Percentiles rank a stretch among this genome's conserved stretches.
Evolutionary conservation across 2,113 vertebrate species (phyloP).

Genomic region (Aphyosemion australe): DNA sequence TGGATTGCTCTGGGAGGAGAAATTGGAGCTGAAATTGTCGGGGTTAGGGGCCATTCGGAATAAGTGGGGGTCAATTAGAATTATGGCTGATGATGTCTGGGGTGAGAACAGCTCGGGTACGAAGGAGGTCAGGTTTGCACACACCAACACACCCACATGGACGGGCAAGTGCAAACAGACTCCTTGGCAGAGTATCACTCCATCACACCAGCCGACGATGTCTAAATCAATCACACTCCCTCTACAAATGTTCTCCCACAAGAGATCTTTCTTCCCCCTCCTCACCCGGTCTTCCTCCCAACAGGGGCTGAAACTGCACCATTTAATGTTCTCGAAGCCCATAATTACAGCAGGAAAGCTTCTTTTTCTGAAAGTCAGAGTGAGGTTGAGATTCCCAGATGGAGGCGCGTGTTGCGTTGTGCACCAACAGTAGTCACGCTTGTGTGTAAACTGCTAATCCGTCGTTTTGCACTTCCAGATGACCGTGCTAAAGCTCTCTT

Average conservation of each 20-base stretch:
- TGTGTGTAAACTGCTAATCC: constrained; percentile 56
- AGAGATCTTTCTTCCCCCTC: not conserved
- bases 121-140: constrained; percentile 33
- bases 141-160: constrained; percentile 10
- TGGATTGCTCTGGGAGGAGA: constrained; percentile 64
- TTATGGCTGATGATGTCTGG: constrained; percentile 64
- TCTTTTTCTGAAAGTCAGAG: constrained; percentile 35
- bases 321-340: constrained; percentile 41
- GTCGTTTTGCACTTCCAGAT: constrained; percentile 43
- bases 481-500: constrained; percentile 53
- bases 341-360: constrained; percentile 45
- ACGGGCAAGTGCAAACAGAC: constrained; percentile 43
- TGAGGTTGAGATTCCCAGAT: constrained; percentile 52
- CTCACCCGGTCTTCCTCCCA: not conserved
- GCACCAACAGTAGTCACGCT: constrained; percentile 32
- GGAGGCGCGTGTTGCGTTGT: constrained; percentile 33
- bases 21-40: constrained; percentile 61
- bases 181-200: constrained; percentile 43
- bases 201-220: constrained; percentile 26
- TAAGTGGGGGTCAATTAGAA: constrained; percentile 71
- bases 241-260: constrained; percentile 15
- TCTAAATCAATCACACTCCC: constrained; percentile 48
- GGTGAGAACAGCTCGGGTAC: constrained; percentile 37
- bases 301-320: constrained; percentile 21
- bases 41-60: constrained; percentile 50